Conservation (phyloP, 1,140 invertebrate species). For the Saxidomus purpurata region DNA sequence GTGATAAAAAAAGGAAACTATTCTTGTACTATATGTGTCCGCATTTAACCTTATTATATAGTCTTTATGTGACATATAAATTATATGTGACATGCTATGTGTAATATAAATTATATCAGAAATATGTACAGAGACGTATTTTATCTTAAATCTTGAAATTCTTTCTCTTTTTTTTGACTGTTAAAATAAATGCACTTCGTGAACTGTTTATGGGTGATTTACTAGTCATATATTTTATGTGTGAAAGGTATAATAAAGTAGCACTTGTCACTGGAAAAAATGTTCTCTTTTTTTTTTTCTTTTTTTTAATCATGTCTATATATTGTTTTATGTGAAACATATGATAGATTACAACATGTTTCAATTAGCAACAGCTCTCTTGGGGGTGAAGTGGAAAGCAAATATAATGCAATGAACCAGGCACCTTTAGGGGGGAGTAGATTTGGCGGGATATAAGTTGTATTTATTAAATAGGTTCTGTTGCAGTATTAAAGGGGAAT, state of each 20-base stretch:
- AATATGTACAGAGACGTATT: conserved; percentile 17
- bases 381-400: too few relatives aligned
- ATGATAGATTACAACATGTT: too few relatives aligned
- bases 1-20: conserved; percentile 15
- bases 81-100: conserved; percentile 21
- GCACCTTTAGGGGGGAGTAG: too few relatives aligned
- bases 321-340: background rate
- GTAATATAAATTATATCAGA: conserved; percentile 8
- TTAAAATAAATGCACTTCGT: background rate
- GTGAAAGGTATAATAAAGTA: background rate
- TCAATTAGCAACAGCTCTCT: too few relatives aligned
- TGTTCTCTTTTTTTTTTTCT: background rate
- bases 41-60: background rate
- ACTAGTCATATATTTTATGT: conserved; percentile 32
- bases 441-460: too few relatives aligned
- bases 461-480: too few relatives aligned
- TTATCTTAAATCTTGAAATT: conserved; percentile 1
- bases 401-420: too few relatives aligned
- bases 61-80: conserved; percentile 11
- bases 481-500: too few relatives aligned
- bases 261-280: background rate
- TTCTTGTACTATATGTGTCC: conserved; percentile 14
- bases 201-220: background rate
- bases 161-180: background rate
- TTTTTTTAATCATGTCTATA: background rate